Percentiles rank a stretch among this genome's conserved stretches.
Evolutionary conservation across 2,888 invertebrate species (phyloP).

Genomic region (Colletes collaris): DNA sequence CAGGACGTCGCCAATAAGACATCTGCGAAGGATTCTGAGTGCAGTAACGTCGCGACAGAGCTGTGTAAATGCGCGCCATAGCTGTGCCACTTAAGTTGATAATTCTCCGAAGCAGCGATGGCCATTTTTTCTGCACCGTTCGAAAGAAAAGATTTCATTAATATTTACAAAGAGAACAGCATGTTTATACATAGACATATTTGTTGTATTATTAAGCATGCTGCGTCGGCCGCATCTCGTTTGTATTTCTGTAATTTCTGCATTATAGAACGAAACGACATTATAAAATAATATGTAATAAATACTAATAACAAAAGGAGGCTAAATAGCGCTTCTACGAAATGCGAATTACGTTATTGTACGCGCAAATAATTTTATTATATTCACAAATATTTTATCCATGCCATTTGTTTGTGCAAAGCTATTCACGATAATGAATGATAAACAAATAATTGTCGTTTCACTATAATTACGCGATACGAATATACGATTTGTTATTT

Average conservation of each 20-base stretch:
- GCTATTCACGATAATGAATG: not conserved
- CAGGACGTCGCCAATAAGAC: conserved; percentile 91
- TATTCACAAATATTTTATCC: not conserved
- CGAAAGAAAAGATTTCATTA: conserved; percentile 18
- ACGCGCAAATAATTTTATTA: not conserved
- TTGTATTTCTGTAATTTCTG: conserved; percentile 1
- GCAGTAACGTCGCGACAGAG: conserved; percentile 90
- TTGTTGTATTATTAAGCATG: conserved; percentile 46
- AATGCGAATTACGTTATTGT: not conserved
- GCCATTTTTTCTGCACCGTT: conserved; percentile 82
- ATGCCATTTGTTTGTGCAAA: not conserved
- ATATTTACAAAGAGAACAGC: not conserved
- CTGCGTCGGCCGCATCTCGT: conserved; percentile 35
- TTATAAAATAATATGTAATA: not conserved
- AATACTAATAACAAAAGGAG: not conserved
- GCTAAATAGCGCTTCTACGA: too few species aligned
- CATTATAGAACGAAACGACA: not conserved
- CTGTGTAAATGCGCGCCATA: conserved; percentile 92
- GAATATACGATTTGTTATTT: not conserved
- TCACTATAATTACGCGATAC: not conserved
- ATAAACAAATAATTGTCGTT: conserved; percentile 11
- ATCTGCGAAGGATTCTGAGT: conserved; percentile 92
- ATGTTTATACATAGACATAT: not conserved
- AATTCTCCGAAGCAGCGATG: conserved; percentile 88
- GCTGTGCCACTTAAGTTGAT: conserved; percentile 95